A percentile compares a stretch with the other conserved stretches of the same genome.
These are phyloP conservation scores for Baccha elongata DNA, from an alignment of 2,888 invertebrate genomes.

Conservation along the genomic window DNA sequence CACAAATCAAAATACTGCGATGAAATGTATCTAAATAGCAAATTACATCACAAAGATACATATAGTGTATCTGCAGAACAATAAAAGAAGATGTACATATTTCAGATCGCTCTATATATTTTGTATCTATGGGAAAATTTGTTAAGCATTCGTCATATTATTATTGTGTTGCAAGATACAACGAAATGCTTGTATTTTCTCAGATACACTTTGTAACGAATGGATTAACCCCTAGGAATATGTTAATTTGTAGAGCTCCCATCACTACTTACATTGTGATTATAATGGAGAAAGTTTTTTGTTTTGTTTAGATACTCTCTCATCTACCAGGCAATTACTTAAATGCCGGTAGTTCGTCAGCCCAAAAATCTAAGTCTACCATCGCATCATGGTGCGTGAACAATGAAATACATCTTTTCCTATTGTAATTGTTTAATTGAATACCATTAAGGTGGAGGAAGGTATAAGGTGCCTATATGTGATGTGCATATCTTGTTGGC, in stretches of 20 bases:
- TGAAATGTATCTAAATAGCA: background rate
- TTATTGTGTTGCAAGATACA: conserved; percentile 2
- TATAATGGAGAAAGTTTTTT: conserved; percentile 29
- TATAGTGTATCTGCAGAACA: background rate
- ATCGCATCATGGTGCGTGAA: conserved; percentile 23
- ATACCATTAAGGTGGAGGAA: conserved; percentile 1
- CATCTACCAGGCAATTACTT: background rate
- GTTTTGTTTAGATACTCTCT: conserved; percentile 4
- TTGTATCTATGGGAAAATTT: background rate
- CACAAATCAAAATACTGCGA: conserved; percentile 18
- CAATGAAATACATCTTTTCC: background rate
- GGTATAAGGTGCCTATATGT: background rate
- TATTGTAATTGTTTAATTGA: conserved; percentile 3
- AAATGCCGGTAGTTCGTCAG: conserved; percentile 26
- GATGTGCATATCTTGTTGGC: conserved; percentile 3
- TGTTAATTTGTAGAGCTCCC: background rate
- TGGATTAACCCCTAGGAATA: background rate
- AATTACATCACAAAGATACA: conserved; percentile 7
- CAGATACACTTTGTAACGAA: background rate
- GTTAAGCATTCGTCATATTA: background rate
- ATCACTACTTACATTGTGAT: background rate
- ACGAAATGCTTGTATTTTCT: background rate
- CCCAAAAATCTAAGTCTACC: conserved; percentile 6
- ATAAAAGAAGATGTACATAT: background rate
- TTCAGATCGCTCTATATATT: background rate